Base-by-base conservation (phyloP, 1,140 invertebrate genomes). In the Hirudo medicinalis region DNA sequence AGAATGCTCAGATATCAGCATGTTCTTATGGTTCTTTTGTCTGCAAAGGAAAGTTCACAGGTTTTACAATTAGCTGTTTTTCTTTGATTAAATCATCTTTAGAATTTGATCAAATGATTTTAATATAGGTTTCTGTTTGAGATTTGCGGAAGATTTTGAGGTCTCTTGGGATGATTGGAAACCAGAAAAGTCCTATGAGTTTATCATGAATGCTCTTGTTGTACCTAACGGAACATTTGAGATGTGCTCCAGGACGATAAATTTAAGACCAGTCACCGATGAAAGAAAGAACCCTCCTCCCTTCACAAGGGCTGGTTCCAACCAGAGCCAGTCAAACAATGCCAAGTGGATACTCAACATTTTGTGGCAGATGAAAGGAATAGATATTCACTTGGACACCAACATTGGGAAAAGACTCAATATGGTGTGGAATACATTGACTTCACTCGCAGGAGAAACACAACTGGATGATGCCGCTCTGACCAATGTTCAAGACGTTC, bases 351-450 rank as follows among this genome's bases (percentile, higher is more conserved):
- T 97, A 75, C 82, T 99, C 36, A 97, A 97, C 81, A 92, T 98
- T 0, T 89, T 92, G 75, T 97, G 94, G 93, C 90, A 97, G 83
- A 99, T 99, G 96, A 91, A 97, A 84, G 96, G 96, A 71, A 92
- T 97, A 22, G 94, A 97, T 78, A 94, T 97, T 72, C 92, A 97
- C 81, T 83, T 97, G 66, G 94, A 97, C 80, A 91, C 93, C 0
- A 94, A 90, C 79, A 92, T 97, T 32, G 95, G 96, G 40, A 96
- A 97, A 80, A 91, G 96, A 78, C 82, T 97, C 22, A 93, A 91
- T 2, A 89, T 91, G 2, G 83, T 98, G 25, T 92, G 92, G 0
- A 90, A 94, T 78, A 98, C 95, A 0, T 85, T 99, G 19, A 98
- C 95, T 0, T 91, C 92, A 85, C 82, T 98, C 36, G 93, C 94